A percentile compares a stretch with the other conserved stretches of the same genome.
phyloP scores from a whole-genome alignment of 2,888 invertebrate species.

The Cephus pulcher region DNA sequence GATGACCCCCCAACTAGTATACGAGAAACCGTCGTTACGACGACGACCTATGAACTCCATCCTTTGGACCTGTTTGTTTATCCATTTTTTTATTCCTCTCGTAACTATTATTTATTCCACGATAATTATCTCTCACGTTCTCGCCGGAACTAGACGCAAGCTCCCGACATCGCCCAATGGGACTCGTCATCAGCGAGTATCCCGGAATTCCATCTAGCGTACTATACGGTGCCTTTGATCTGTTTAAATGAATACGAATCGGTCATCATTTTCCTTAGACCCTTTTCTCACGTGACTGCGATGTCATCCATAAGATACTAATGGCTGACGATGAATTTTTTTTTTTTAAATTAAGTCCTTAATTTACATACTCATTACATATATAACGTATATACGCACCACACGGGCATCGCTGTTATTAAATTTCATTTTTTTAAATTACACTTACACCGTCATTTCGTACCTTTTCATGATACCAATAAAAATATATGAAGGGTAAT shows the following conservation, averaged over 20 bases:
- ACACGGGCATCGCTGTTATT: neutral
- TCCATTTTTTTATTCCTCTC: neutral
- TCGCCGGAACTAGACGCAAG: neutral
- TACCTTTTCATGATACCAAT: neutral
- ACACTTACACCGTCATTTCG: too few species aligned
- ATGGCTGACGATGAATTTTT: neutral
- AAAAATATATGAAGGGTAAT: neutral
- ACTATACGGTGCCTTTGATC: neutral
- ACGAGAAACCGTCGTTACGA: neutral
- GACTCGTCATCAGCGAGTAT: neutral
- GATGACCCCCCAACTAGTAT: conserved; percentile 42
- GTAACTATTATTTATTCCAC: neutral
- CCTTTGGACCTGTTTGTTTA: neutral
- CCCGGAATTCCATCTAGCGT: neutral
- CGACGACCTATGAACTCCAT: neutral
- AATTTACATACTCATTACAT: neutral
- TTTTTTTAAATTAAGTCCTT: neutral
- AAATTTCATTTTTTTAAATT: neutral
- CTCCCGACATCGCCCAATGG: neutral
- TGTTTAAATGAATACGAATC: neutral
- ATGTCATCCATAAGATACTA: too few species aligned
- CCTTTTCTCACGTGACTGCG: neutral
- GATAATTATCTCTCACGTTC: neutral
- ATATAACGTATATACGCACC: neutral
- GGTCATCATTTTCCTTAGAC: neutral